Evolutionary conservation across 2,113 vertebrate genomes (phyloP), one percentile per base, ranked within the genome.

Genomic region (Halcyon senegalensis): DNA sequence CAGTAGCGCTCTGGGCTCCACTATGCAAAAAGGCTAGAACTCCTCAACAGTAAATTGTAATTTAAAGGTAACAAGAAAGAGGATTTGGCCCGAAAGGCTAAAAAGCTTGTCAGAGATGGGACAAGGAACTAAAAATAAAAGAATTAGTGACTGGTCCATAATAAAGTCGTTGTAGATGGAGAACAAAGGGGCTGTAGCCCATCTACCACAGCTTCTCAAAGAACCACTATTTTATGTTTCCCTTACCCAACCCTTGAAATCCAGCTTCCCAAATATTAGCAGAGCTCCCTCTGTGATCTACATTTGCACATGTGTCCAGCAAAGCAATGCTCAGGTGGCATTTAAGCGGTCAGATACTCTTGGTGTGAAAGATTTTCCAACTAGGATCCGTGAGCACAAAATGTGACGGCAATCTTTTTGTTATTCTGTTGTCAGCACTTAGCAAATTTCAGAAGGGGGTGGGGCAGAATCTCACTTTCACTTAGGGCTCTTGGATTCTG

Each of bases 281-380:
- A 86, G 72, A 84, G 35, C 12, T 86, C 59, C 59, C 33, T 70
- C 77, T 27, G 72, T 56, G 55, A 85, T 35, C 41, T 92, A 48
- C 28, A 27, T 17, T 88, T 76, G 53, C 51, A 84, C 2, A 0
- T 48, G 51, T 39, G 94, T 46, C 46, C 84, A 80, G 77, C 58
- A 89, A 88, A 84, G n/a, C 59, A 83, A 60, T 20, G 28, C n/a
- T 79, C 41, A 91, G 59, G 39, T 39, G 72, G n/a, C 43, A 85
- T 72, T 77, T 90, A 81, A 74, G 56, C 20, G 46, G 64, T 78
- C 88, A 91, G 80, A 94, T 67, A 72, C 67, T 83, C 50, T 64
- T 74, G 81, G 62, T 31, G 33, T 25, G 24, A 53, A 82, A 60
- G 56, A 83, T 84, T 83, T 94, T 95, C 90, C 75, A 94, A 46